phyloP scores from a whole-genome alignment of 2,113 vertebrate genomes.

The Cygnus atratus region DNA sequence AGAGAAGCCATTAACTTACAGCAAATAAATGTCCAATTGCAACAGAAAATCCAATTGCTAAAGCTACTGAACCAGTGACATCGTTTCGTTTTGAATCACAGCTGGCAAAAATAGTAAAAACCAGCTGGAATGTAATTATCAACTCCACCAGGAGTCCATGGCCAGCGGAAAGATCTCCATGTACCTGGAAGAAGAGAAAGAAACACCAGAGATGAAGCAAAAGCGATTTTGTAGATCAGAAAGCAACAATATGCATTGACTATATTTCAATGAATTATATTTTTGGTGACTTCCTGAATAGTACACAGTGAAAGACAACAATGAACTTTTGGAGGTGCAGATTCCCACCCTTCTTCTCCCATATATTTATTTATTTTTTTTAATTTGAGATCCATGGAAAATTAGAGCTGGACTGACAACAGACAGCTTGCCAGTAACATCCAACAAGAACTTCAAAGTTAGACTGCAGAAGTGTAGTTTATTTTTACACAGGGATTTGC shows the following conservation, averaged over 20 bases:
- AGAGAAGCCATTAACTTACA: constrained; percentile 81
- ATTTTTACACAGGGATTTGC: constrained; percentile 52
- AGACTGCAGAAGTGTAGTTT: background rate
- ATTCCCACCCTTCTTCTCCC: background rate
- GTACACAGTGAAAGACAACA: background rate
- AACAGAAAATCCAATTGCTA: constrained; percentile 93
- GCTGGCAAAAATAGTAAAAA: constrained; percentile 96
- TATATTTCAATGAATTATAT: background rate
- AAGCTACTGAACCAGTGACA: constrained; percentile 87
- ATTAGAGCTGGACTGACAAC: constrained; percentile 21
- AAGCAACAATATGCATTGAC: background rate
- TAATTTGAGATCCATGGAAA: background rate
- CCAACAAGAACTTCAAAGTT: constrained; percentile 22
- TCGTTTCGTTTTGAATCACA: constrained; percentile 92
- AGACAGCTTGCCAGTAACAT: background rate
- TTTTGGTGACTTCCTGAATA: background rate
- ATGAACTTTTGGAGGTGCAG: background rate
- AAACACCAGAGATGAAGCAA: constrained; percentile 23
- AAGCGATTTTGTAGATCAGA: background rate
- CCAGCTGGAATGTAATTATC: constrained; percentile 95
- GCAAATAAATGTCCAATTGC: constrained; percentile 95
- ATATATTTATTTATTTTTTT: background rate
- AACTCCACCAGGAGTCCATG: constrained; percentile 92
- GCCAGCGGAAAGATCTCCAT: constrained; percentile 82
- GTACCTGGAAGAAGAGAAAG: constrained; percentile 79